Conservation (phyloP, 2,113 vertebrate species). For the Barbus barbus region DNA sequence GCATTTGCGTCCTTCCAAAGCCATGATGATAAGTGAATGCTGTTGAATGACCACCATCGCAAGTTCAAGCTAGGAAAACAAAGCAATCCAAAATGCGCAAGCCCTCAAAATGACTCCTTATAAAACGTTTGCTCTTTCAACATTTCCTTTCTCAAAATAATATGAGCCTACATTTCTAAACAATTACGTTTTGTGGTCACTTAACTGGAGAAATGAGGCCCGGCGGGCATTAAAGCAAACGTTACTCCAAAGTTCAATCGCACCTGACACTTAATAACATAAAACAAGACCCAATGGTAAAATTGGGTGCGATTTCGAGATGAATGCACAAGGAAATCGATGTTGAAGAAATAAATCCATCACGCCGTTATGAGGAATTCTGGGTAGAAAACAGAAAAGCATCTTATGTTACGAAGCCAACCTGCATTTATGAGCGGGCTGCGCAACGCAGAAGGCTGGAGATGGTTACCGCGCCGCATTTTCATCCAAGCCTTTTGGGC, state of each 20-base stretch:
- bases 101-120: slow-evolving; percentile 18
- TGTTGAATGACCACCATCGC: not conserved
- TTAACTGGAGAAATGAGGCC: slow-evolving; percentile 22
- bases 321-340: slow-evolving; percentile 28
- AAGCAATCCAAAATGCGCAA: not conserved
- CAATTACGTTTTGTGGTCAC: slow-evolving; percentile 11
- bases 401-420: not conserved
- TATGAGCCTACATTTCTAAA: slow-evolving; percentile 14
- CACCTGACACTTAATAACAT: slow-evolving; percentile 32
- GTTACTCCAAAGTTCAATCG: slow-evolving; percentile 29
- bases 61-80: not conserved
- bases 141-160: slow-evolving; percentile 8
- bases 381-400: slow-evolving; percentile 44
- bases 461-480: not conserved
- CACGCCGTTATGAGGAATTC: slow-evolving; percentile 20
- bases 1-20: not conserved
- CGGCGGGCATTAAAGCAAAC: slow-evolving; percentile 38
- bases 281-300: slow-evolving; percentile 17
- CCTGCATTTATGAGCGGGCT: not conserved
- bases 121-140: not conserved
- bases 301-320: slow-evolving; percentile 21
- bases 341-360: slow-evolving; percentile 43
- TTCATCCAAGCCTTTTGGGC: slow-evolving; percentile 18
- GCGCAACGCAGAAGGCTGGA: slow-evolving; percentile 23
- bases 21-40: too few species aligned